These are phyloP conservation scores for Phyllotreta cruciferae DNA, from an alignment of 2,888 invertebrate genomes.

Conservation along the genomic window DNA sequence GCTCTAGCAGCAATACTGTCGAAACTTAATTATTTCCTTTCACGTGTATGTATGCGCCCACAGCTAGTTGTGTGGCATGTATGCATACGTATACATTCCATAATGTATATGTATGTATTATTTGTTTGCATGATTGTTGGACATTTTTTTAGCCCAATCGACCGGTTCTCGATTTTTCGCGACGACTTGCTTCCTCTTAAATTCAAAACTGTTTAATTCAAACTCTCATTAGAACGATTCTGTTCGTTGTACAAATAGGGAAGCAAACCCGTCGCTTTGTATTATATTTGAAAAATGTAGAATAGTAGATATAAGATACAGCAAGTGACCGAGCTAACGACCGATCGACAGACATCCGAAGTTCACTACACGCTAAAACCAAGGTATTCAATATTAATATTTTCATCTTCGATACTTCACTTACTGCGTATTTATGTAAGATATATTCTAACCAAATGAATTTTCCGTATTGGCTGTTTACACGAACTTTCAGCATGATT, in stretches of 20 bases:
- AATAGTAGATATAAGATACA: too few relatives aligned
- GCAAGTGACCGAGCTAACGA: too few relatives aligned
- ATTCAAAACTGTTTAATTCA: too few relatives aligned
- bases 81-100: conserved; percentile 52
- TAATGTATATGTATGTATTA: conserved; percentile 43
- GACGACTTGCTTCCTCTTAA: conserved; percentile 26
- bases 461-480: conserved; percentile 6
- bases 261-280: too few relatives aligned
- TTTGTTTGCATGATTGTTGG: conserved; percentile 18
- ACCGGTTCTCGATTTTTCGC: conserved; percentile 44
- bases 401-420: too few relatives aligned
- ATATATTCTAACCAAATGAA: conserved; percentile 25
- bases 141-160: conserved; percentile 41
- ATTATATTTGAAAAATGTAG: too few relatives aligned
- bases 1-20: conserved; percentile 56
- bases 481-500: not conserved
- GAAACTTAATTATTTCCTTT: conserved; percentile 54
- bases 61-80: conserved; percentile 56
- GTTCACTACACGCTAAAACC: too few relatives aligned
- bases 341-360: too few relatives aligned
- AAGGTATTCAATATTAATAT: too few relatives aligned
- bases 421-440: too few relatives aligned
- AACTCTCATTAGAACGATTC: too few relatives aligned
- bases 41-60: conserved; percentile 58
- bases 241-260: too few relatives aligned